Percentiles rank a stretch among this genome's conserved stretches.
Conservation (phyloP, 2,113 vertebrate species). For the Talpa occidentalis region DNA sequence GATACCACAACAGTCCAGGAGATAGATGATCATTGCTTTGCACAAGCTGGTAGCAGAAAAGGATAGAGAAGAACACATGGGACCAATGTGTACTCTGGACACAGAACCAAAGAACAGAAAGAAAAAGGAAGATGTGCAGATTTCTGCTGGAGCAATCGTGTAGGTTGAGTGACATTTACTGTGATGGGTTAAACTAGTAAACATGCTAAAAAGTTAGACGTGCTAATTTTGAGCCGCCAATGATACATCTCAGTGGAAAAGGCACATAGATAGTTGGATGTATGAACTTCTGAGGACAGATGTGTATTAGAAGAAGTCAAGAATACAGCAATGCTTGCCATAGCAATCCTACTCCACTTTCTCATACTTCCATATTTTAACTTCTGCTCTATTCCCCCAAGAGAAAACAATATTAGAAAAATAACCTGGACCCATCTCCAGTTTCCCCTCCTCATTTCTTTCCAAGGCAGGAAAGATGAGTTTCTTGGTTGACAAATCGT, state of each 20-base stretch:
- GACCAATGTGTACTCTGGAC: not conserved
- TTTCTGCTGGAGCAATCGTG: not conserved
- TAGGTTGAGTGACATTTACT: not conserved
- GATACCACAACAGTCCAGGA: not conserved
- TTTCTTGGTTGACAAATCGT: not conserved
- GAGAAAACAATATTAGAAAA: not conserved
- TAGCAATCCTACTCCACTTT: not conserved
- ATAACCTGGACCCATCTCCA: not conserved
- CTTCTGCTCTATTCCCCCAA: not conserved
- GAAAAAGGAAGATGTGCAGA: not conserved
- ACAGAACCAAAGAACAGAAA: not conserved
- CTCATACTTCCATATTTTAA: not conserved
- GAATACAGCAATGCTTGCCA: not conserved
- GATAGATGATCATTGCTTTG: not conserved
- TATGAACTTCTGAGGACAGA: not conserved
- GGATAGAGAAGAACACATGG: not conserved
- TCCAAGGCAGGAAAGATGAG: not conserved
- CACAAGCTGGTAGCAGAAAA: not conserved
- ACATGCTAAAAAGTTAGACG: not conserved
- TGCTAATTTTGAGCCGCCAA: not conserved
- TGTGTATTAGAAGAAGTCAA: not conserved
- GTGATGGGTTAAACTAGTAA: not conserved
- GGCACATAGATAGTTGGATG: not conserved
- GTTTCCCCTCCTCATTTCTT: not conserved
- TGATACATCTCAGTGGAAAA: not conserved